Conservation (phyloP, 2,113 vertebrate species). For the Isurus oxyrinchus region DNA sequence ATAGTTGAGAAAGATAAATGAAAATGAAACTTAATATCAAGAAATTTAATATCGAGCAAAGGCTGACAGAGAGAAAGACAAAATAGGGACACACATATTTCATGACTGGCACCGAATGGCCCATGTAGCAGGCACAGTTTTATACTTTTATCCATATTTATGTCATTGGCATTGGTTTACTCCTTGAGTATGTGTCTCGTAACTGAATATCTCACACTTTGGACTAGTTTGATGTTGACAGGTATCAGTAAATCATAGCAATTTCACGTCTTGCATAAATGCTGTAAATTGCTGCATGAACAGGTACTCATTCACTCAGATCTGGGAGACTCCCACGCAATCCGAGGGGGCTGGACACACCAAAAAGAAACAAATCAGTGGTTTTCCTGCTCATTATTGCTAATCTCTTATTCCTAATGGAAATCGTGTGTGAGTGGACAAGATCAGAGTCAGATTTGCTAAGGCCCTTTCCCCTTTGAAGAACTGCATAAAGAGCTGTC, state of each 20-base stretch:
- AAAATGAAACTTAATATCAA: neutral
- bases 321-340: neutral
- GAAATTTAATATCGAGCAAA: neutral
- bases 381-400: neutral
- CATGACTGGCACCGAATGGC: neutral
- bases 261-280: neutral
- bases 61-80: neutral
- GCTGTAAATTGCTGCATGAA: neutral
- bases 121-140: neutral
- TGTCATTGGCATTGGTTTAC: neutral
- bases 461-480: neutral
- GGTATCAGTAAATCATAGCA: neutral
- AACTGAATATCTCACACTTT: neutral
- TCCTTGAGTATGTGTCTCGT: neutral
- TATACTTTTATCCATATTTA: neutral
- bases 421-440: neutral
- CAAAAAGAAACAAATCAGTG: neutral
- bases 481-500: neutral
- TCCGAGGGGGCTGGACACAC: neutral
- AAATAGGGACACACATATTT: neutral
- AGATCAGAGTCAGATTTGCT: neutral
- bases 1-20: neutral
- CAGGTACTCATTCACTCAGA: neutral
- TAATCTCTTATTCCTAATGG: neutral
- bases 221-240: neutral